Base-by-base conservation (phyloP, 2,888 invertebrate species). In the Tenthredo notha region DNA sequence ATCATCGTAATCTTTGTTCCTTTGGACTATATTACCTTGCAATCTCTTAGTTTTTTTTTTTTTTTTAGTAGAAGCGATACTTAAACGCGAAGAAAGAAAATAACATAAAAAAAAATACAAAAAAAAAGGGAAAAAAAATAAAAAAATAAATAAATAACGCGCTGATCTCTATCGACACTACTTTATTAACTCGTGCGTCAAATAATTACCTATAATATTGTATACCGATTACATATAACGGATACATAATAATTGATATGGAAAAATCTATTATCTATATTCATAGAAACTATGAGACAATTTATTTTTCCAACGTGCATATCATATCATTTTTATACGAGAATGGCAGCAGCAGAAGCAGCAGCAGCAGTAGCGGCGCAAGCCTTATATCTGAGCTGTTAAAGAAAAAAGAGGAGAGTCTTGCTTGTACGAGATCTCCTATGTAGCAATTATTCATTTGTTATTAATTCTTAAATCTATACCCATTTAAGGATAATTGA, bases 271-370 rank as follows among this genome's bases (percentile, higher is more conserved):
- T 89, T 92, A 91, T 92, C 91, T 92, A 92, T 92, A 92, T 91
- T 91, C 58, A 90, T 91, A 92, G 90, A 91, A 90, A 91, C 91
- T 91, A 92, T 29, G 33, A 91, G 90, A 92, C 92, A 92, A 93
- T 92, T 93, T 93, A 93, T 93, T 93, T 93, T 93, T 93, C 91
- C 93, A 93, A 93, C 90, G 92, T 92, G 93, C 93, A 93, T 92
- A 93, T 93, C 93, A 93, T 93, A 93, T 93, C 93, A 92, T 93
- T 93, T 93, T 93, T 93, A 93, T 93, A 92, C 90, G 90, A 90
- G 88, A 88, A 89, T 18, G 67, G 33, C 67, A 67, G 67, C 67
- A 33, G 67, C 65, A 29, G 61, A n/a, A n/a, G n/a, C n/a, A 61
- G 21, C 25, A 61, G 61, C 65, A 33, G 33, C 65, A 65, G 50